A percentile compares a stretch with the other conserved stretches of the same genome.
Evolutionary conservation across 2,113 vertebrate genomes (phyloP).

Genomic region (Hypomesus transpacificus): DNA sequence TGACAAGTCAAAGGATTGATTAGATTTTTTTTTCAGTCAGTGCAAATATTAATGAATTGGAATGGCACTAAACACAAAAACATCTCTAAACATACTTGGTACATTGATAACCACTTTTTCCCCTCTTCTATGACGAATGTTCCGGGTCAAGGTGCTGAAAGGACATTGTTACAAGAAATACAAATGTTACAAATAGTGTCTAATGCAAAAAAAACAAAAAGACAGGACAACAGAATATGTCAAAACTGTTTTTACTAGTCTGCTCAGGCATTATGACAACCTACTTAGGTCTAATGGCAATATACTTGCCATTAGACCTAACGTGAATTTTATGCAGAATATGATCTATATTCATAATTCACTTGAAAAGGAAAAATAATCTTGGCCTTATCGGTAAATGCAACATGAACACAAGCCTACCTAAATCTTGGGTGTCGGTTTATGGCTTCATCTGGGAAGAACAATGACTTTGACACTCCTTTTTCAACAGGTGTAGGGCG

Average conservation of each 20-base stretch:
- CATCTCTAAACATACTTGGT: slow-evolving; percentile 79
- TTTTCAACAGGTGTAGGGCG: slow-evolving; percentile 84
- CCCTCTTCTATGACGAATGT: slow-evolving; percentile 91
- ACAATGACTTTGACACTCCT: slow-evolving; percentile 91
- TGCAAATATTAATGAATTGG: background rate
- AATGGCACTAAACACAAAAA: background rate
- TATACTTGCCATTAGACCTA: no score
- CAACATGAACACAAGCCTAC: slow-evolving; percentile 58
- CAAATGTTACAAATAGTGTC: background rate
- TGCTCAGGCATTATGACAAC: no score
- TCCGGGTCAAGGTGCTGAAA: slow-evolving; percentile 90
- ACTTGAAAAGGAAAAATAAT: no score
- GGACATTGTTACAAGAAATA: slow-evolving; percentile 4
- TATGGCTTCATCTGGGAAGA: slow-evolving; percentile 96
- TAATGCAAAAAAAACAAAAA: no score
- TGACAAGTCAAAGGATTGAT: no score
- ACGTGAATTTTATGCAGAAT: no score
- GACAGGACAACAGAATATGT: no score
- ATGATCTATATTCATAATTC: background rate
- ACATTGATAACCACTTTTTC: slow-evolving; percentile 97
- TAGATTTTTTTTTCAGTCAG: no score
- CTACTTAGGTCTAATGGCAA: no score
- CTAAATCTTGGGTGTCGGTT: slow-evolving; percentile 94
- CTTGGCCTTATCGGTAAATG: background rate
- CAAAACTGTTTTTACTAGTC: no score